Evolutionary conservation across 2,888 invertebrate species (phyloP).

Genomic region (Sinodicranocentrus sp.): DNA sequence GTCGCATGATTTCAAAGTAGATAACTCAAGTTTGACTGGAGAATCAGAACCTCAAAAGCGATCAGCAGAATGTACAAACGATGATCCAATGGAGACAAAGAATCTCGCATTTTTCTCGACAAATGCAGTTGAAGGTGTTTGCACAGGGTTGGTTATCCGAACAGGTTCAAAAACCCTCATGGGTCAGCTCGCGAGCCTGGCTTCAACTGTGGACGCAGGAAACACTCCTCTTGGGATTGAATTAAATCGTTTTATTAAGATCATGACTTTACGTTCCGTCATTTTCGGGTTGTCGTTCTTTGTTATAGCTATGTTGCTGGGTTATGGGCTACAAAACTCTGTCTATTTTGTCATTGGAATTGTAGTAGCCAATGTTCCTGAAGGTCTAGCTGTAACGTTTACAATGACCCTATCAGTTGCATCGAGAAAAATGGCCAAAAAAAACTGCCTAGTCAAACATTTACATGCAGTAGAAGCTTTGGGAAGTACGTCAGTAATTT

Average conservation of each 20-base stretch:
- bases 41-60: slow-evolving; percentile 86
- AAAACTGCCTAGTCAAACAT: slow-evolving; percentile 90
- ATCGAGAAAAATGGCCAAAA: slow-evolving; percentile 88
- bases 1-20: slow-evolving; percentile 82
- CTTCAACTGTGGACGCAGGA: slow-evolving; percentile 83
- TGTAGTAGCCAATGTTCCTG: slow-evolving; percentile 89
- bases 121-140: slow-evolving; percentile 80
- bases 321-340: slow-evolving; percentile 81
- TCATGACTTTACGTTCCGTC: slow-evolving; percentile 85
- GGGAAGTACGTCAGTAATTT: slow-evolving; percentile 89
- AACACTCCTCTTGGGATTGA: slow-evolving; percentile 88
- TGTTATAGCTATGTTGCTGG: slow-evolving; percentile 84
- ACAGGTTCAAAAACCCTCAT: slow-evolving; percentile 83
- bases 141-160: slow-evolving; percentile 83
- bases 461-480: slow-evolving; percentile 89
- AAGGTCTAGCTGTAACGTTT: slow-evolving; percentile 72
- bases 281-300: slow-evolving; percentile 86
- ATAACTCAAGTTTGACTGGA: slow-evolving; percentile 86
- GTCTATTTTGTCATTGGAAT: slow-evolving; percentile 80
- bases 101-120: slow-evolving; percentile 79
- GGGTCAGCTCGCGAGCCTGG: slow-evolving; percentile 85
- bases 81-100: slow-evolving; percentile 78
- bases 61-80: slow-evolving; percentile 82
- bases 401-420: slow-evolving; percentile 85
- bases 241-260: slow-evolving; percentile 86